These are phyloP conservation scores for Orchesella cincta DNA, from an alignment of 1,140 invertebrate genomes.

Conservation along the genomic window DNA sequence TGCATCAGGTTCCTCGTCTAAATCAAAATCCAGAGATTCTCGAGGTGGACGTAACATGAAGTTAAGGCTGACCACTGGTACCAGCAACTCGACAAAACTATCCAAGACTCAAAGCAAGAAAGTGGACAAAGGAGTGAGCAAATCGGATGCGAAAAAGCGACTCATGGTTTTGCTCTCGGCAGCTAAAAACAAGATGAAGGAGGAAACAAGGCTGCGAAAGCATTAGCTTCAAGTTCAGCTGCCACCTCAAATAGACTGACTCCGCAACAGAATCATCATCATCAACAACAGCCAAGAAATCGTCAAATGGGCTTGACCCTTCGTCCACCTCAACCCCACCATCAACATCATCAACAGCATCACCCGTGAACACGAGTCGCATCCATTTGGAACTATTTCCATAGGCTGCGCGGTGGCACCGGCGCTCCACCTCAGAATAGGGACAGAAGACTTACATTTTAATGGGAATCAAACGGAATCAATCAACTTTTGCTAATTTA, in stretches of 20 bases:
- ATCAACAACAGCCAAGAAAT: no score
- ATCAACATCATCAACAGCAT: no score
- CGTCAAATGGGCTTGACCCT: neutral
- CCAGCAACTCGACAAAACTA: neutral
- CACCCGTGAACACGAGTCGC: constrained; percentile 1
- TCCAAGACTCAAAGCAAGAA: neutral
- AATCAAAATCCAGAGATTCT: neutral
- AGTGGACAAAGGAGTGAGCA: neutral
- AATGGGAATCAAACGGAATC: no score
- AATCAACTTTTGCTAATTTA: no score
- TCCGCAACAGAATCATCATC: neutral
- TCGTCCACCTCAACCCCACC: neutral
- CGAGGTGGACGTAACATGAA: constrained; percentile 1
- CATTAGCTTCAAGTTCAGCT: neutral
- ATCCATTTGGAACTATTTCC: constrained; percentile 17
- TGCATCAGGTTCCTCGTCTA: no score
- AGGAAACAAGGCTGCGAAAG: neutral
- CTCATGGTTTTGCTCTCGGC: neutral
- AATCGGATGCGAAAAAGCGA: constrained; percentile 2
- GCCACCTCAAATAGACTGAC: constrained; percentile 1
- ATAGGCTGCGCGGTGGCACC: neutral
- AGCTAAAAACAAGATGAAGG: constrained; percentile 4
- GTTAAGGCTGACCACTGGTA: neutral
- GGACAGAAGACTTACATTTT: constrained; percentile 16
- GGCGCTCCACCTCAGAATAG: neutral